Evolutionary conservation across 92 coral and sea anemone genomes (phyloP).

Genomic region (Micromussa lordhowensis): DNA sequence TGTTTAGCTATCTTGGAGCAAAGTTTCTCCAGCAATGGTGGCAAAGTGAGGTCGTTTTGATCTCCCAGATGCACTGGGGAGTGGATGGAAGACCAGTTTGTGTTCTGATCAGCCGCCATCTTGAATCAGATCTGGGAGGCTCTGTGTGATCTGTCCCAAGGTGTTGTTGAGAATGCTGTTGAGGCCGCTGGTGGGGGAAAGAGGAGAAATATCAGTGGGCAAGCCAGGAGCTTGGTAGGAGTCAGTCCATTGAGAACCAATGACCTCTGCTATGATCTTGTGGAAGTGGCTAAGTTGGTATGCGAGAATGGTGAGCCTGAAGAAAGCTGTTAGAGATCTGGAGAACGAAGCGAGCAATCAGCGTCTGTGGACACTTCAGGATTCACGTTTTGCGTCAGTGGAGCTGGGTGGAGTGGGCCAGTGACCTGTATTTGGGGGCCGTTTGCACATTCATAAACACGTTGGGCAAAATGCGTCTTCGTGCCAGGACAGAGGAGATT

Average conservation of each 20-base stretch:
- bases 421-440: not conserved
- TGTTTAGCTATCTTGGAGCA: constrained; percentile 7
- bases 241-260: not conserved
- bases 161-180: no score
- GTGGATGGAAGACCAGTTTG: not conserved
- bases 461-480: not conserved
- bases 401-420: not conserved
- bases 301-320: not conserved
- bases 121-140: not conserved
- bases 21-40: not conserved
- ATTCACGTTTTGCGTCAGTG: not conserved
- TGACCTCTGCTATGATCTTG: not conserved
- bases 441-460: not conserved
- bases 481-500: not conserved
- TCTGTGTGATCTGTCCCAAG: not conserved
- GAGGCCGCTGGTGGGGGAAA: no score
- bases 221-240: no score
- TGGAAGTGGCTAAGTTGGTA: constrained; percentile 9
- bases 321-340: not conserved
- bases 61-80: no score
- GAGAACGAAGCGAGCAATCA: not conserved
- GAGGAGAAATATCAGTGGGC: no score
- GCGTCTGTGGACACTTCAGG: not conserved
- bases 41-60: not conserved
- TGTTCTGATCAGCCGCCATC: not conserved